A percentile compares a stretch with the other conserved stretches of the same genome.
phyloP scores from a whole-genome alignment of 2,113 vertebrate species.

The Ivindomyrus marchei region DNA sequence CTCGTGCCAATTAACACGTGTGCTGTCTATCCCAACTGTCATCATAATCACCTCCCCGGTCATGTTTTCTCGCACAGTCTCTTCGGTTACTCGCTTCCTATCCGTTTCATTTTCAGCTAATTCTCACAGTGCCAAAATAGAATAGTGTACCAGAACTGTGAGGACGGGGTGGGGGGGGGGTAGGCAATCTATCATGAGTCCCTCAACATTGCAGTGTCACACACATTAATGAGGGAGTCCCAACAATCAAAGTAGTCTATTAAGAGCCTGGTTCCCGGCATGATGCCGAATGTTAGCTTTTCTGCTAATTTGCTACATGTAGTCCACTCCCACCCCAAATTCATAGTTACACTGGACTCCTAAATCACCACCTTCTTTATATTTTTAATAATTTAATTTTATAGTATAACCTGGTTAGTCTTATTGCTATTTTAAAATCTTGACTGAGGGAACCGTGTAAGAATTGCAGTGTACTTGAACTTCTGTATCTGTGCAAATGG shows the following conservation, averaged over 20 bases:
- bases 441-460: not conserved
- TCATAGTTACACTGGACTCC: not conserved
- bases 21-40: not conserved
- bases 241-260: not conserved
- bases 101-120: slow-evolving; percentile 36
- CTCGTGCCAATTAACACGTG: not conserved
- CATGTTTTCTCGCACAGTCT: slow-evolving; percentile 27
- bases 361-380: not conserved
- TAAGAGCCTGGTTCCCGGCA: not conserved
- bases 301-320: not conserved
- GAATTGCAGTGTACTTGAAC: not conserved
- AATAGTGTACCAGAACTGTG: slow-evolving; percentile 32
- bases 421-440: not conserved
- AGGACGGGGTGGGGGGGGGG: slow-evolving; percentile 36
- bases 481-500: not conserved
- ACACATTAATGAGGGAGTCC: not conserved
- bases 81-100: slow-evolving; percentile 11
- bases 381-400: not conserved
- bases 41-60: not conserved
- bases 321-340: not conserved
- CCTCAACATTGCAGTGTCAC: slow-evolving; percentile 29
- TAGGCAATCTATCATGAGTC: slow-evolving; percentile 37
- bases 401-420: not conserved
- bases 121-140: slow-evolving; percentile 35
- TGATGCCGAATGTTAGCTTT: not conserved